Conservation (phyloP, 2,113 vertebrate species). For the Craseonycteris thonglongyai region DNA sequence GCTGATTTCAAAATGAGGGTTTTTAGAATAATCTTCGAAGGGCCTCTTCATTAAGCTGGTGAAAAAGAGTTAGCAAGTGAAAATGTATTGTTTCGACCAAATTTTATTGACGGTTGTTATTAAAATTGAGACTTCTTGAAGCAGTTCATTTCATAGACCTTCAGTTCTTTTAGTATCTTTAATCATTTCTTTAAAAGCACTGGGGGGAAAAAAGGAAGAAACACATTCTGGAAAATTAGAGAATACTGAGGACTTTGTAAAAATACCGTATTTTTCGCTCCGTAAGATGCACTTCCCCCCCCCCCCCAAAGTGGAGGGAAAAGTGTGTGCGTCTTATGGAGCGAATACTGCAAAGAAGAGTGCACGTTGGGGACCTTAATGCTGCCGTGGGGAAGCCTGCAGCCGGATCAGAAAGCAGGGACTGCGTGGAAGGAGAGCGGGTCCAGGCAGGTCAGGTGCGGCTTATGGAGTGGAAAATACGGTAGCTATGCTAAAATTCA, state of each 20-base stretch:
- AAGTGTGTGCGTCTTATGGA: no score
- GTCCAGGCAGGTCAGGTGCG: no score
- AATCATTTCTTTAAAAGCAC: constrained; percentile 1
- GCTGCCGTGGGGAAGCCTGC: no score
- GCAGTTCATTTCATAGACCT: background rate
- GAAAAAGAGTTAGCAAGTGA: background rate
- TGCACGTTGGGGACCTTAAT: no score
- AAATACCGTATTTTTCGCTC: no score
- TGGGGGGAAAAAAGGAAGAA: constrained; percentile 6
- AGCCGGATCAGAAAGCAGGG: no score
- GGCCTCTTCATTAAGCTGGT: background rate
- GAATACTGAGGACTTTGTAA: constrained; percentile 43
- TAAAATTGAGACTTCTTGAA: background rate
- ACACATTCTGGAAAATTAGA: constrained; percentile 32
- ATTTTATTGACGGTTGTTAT: background rate
- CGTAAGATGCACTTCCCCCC: no score
- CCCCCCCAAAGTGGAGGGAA: no score
- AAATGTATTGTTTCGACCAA: background rate
- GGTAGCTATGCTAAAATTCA: constrained; percentile 32
- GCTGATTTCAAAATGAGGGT: constrained; percentile 21
- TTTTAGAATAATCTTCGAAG: background rate
- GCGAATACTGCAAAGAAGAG: no score
- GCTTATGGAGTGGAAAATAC: no score
- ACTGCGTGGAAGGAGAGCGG: no score
- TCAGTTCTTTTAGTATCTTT: background rate